These are phyloP conservation scores for Phrynosoma blainvillii DNA, from an alignment of 2,113 vertebrate genomes.

Conservation along the genomic window DNA sequence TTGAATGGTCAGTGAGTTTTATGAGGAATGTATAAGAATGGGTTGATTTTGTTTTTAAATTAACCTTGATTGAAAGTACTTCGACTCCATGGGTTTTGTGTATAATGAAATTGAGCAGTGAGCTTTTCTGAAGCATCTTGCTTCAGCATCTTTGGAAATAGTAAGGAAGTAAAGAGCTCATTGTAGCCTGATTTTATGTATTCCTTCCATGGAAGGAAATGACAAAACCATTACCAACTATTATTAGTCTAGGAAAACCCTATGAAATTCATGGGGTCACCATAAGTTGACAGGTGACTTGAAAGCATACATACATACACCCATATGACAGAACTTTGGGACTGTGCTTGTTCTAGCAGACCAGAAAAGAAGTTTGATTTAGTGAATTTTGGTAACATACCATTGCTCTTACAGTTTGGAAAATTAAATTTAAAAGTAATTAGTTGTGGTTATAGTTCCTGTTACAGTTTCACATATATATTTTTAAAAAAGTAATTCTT, in stretches of 20 bases:
- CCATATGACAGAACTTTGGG: neutral
- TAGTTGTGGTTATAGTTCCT: too few relatives aligned
- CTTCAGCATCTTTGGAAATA: neutral
- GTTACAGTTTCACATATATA: too few relatives aligned
- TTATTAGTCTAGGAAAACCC: too few relatives aligned
- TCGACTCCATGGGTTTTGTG: neutral
- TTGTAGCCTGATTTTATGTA: neutral
- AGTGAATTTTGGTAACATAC: conserved; percentile 10
- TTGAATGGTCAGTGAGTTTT: neutral
- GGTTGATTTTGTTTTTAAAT: neutral
- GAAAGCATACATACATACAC: too few relatives aligned
- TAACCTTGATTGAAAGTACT: neutral
- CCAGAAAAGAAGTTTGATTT: conserved; percentile 49
- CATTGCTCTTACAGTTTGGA: conserved; percentile 11
- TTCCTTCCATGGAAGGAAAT: too few relatives aligned
- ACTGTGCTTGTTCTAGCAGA: neutral
- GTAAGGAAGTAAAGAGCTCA: neutral
- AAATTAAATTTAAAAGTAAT: too few relatives aligned
- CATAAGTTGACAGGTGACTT: too few relatives aligned
- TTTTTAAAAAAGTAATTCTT: too few relatives aligned
- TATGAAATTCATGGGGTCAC: too few relatives aligned
- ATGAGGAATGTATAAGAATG: neutral
- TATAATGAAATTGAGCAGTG: neutral
- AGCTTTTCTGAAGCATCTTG: neutral
- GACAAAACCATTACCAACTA: too few relatives aligned